Conservation (phyloP, 2,888 invertebrate genomes). For the Pherbina coryleti region DNA sequence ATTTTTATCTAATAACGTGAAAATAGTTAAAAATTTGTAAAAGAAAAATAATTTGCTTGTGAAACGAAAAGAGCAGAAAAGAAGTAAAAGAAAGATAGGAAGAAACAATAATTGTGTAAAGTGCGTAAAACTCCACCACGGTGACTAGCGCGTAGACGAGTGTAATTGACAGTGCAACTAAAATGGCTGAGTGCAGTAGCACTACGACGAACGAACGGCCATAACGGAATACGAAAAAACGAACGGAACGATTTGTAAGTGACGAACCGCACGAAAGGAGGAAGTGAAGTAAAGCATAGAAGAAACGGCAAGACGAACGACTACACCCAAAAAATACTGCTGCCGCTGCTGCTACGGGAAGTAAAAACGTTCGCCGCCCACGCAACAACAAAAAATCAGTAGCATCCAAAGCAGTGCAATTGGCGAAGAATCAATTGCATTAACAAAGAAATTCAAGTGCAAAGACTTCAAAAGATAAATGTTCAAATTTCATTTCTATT, state of each 20-base stretch:
- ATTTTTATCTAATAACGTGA: background rate
- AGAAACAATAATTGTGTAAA: background rate
- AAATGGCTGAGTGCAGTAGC: slow-evolving; percentile 35
- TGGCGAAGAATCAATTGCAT: background rate
- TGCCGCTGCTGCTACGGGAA: slow-evolving; percentile 10
- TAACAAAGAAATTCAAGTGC: background rate
- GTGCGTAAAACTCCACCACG: slow-evolving; percentile 22
- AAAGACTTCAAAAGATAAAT: background rate
- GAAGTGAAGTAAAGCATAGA: slow-evolving; percentile 15
- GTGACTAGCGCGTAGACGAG: background rate
- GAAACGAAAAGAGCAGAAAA: slow-evolving; percentile 1
- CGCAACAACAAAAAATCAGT: background rate
- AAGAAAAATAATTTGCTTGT: slow-evolving; percentile 12
- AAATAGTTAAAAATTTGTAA: background rate
- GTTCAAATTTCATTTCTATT: background rate
- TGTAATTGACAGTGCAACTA: slow-evolving; percentile 14
- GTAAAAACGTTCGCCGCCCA: slow-evolving; percentile 13
- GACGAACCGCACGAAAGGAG: background rate
- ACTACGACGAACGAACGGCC: slow-evolving; percentile 16
- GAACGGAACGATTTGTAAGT: slow-evolving; percentile 30
- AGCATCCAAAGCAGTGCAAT: background rate
- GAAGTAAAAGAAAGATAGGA: background rate
- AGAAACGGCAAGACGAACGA: slow-evolving; percentile 24
- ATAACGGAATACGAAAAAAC: slow-evolving; percentile 18
- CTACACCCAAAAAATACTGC: slow-evolving; percentile 39